Evolutionary conservation across 1,140 invertebrate genomes (phyloP), one percentile per base, ranked within the genome.

Genomic region (Anastrepha ludens): DNA sequence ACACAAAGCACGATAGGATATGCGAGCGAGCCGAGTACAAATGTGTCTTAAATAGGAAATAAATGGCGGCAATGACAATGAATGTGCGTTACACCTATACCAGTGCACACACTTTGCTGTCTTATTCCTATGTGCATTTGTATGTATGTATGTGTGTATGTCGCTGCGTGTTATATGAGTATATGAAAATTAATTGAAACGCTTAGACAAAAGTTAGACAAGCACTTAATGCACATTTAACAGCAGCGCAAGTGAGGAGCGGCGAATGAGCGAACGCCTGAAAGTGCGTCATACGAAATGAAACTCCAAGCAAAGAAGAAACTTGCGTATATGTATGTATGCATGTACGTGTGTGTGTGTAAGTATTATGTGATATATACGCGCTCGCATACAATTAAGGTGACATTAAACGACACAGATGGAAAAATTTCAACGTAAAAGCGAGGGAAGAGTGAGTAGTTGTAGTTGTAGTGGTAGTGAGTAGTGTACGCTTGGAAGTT

Each of bases 111-210:
- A 11, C 2, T 29, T 29, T 29, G 29, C 29, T 29, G 29, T 29
- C 29, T 29, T 29, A 29, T 29, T 8, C 17, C 4, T 5, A 17
- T 39, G 44, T 60, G 39, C 41, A 58, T 85, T 41, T 1, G 13
- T 2, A 17, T 58, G 3, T 44, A n/a, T 60, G 58, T 29, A 39
- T 59, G 85, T 62, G 9, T 60, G 1, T 41, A 17, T 44, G 17
- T 44, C 20, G n/a, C 6, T 86, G 60, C 15, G 85, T 86, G 74
- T 50, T 81, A 81, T 20, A 81, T 55, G 74, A 86, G 86, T 55
- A 29, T 70, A 87, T 87, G 86, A 67, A 87, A 87, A 87, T 87
- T 87, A 87, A 87, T 87, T 87, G 86, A 86, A 86, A 87, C 86
- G 86, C 86, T 67, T 87, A 67, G 86, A 87, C 64, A 86, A 65